Evolutionary conservation across 2,888 invertebrate genomes (phyloP).

Genomic region (Tetrapedia diversipes): DNA sequence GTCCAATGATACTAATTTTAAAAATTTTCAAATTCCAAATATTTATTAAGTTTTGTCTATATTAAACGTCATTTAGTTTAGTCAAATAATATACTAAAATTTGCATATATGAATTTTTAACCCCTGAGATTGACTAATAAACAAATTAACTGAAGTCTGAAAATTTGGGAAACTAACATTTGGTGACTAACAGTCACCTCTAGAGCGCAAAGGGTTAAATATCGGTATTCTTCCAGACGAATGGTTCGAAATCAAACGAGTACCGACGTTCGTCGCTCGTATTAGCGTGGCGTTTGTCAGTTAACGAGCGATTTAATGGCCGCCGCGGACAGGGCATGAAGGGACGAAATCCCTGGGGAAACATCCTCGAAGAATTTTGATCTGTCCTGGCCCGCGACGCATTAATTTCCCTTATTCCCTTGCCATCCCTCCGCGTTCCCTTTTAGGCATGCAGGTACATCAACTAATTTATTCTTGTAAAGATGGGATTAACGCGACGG

Average conservation of each 20-base stretch:
- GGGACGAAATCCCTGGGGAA: slow-evolving; percentile 52
- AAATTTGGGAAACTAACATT: no score
- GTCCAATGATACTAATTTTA: no score
- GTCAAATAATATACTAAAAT: no score
- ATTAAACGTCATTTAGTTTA: no score
- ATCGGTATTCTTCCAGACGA: slow-evolving; percentile 54
- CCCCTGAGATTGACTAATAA: no score
- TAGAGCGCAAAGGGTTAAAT: no score
- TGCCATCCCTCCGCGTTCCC: not conserved
- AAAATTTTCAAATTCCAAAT: no score
- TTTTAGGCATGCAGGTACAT: not conserved
- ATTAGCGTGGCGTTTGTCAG: slow-evolving; percentile 55
- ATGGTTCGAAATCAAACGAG: slow-evolving; percentile 39
- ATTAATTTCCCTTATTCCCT: slow-evolving; percentile 33
- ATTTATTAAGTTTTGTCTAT: no score
- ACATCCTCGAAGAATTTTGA: slow-evolving; percentile 49
- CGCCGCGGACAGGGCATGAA: slow-evolving; percentile 40
- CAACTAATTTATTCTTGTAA: slow-evolving; percentile 68
- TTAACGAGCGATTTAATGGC: slow-evolving; percentile 58
- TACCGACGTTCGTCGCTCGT: slow-evolving; percentile 39
- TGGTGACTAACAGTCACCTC: no score
- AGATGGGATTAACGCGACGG: slow-evolving; percentile 72
- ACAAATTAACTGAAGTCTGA: no score
- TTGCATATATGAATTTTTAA: no score
- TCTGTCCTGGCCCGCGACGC: slow-evolving; percentile 18